Base-by-base conservation (phyloP, 2,797 vertebrate genomes). In the Scolopax rusticola region DNA sequence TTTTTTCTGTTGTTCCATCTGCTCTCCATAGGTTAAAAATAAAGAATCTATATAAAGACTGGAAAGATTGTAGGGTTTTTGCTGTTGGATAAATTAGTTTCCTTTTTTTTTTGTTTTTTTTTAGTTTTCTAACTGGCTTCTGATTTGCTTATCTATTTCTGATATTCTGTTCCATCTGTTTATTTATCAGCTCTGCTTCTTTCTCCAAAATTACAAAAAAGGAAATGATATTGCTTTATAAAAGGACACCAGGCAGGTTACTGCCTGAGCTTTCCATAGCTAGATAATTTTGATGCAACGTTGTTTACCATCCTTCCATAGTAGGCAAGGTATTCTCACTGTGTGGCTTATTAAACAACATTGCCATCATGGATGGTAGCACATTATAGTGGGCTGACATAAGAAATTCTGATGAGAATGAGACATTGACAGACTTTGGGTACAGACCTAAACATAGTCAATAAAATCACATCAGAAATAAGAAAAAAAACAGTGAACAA, bases 11-110 rank as follows among this genome's bases (percentile, higher is more conserved):
- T 89, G 19, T 69, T 89, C 60, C 45, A 84, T 76, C 45, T 92
- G 83, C 23, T 91, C 76, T 60, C 27, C 18, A 50, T 69, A 83
- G 33, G 32, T 84, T 93, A 95, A 87, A 97, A 95, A 94, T 90
- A 95, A 94, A 78, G 30, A 83, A 85, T 83, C 60, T 59, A 50
- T 57, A 64, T 65, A 48, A 90, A 77, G 11, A 48, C 71, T 81
- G 36, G 51, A 92, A 80, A 90, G 74, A 90, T 18, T 64, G 25
- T 32, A 59, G 32, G 23, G 32, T 21, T 69, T 91, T 78, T 89
- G 21, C 30, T 84, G 32, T 63, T 87, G 41, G 43, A 82, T 67
- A 92, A 89, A 75, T 84, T 50, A 80, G 27, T 86, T 92, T 80
- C 48, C 40, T 91, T 79, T 40, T 75, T 36, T 36, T 36, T 36